Base-by-base conservation (phyloP, 2,113 vertebrate genomes). In the Onychorhynchus coronatus region DNA sequence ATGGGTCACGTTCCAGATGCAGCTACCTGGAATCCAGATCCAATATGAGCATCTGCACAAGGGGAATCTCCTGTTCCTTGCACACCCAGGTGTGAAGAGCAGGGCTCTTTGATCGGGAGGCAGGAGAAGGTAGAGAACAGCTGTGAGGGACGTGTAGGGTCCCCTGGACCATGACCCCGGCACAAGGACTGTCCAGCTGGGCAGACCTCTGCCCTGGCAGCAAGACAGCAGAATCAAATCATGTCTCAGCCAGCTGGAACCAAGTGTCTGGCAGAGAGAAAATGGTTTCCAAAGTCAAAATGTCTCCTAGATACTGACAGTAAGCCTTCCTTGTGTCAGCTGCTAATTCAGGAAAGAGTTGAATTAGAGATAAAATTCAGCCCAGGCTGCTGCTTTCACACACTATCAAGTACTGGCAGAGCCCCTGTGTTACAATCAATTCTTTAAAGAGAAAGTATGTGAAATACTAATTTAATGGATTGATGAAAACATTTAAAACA, bases 271-370 rank as follows among this genome's bases (percentile, higher is more conserved):
- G 44, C 86, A 96, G 82, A 93, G 55, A 96, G 89, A 97, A 96
- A 96, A 97, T 97, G 95, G 94, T 97, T 97, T 94, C 96, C 92
- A 92, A 96, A 95, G 94, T 96, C 94, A 94, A 95, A 97, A 91
- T 97, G 89, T 97, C 96, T 94, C 89, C 96, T 88, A 56, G 72
- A 86, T 93, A 62, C 91, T 93, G 93, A 93, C n/a, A 14, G 83
- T 62, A 42, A 88, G 49, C 72, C 75, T 79, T 91, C 78, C 78
- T 93, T 0, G 2, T 94, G 89, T 92, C 91, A 93, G 81, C 86
- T 92, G 91, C 80, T 89, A 4, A 10, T 82, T 95, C 59, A 90
- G 89, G 62, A 79, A 85, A 80, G 82, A 77, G 80, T 89, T 92
- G 91, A 92, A 83, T 91, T 90, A 35, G 77, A 94, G 83, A 92